Evolutionary conservation across 2,113 vertebrate genomes (phyloP).

Genomic region (Malurus cyaneus): DNA sequence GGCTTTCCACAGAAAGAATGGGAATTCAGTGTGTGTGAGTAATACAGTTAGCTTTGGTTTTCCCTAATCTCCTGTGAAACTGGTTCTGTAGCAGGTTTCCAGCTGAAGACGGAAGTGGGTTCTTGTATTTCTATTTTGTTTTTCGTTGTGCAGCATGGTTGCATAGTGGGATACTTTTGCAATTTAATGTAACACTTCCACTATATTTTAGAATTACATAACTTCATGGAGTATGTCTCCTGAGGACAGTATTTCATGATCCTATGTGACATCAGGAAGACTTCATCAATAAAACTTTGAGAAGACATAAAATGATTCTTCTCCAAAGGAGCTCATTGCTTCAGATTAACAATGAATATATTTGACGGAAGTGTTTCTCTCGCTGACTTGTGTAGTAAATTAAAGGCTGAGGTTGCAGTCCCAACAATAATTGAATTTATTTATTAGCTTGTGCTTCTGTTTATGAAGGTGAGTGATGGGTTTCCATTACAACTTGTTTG

Average conservation of each 20-base stretch:
- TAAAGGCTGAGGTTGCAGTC: constrained; percentile 2
- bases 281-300: not conserved
- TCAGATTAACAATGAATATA: constrained; percentile 26
- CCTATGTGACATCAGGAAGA: not conserved
- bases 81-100: not conserved
- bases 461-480: constrained; percentile 35
- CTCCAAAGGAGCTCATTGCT: not conserved
- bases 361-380: constrained; percentile 22
- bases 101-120: not conserved
- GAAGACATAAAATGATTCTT: not conserved
- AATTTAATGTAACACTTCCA: not conserved
- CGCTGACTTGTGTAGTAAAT: constrained; percentile 36
- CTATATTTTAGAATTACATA: not conserved
- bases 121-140: not conserved
- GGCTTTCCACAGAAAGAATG: not conserved
- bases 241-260: not conserved
- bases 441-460: constrained; percentile 15
- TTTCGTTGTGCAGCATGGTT: not conserved
- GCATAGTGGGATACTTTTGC: not conserved
- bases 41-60: not conserved
- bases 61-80: not conserved
- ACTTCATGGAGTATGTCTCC: not conserved
- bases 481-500: constrained; percentile 43
- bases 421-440: constrained; percentile 31
- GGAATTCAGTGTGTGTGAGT: not conserved